Evolutionary conservation across 2,797 vertebrate species (phyloP).

Genomic region (Syndactyla subalaris): DNA sequence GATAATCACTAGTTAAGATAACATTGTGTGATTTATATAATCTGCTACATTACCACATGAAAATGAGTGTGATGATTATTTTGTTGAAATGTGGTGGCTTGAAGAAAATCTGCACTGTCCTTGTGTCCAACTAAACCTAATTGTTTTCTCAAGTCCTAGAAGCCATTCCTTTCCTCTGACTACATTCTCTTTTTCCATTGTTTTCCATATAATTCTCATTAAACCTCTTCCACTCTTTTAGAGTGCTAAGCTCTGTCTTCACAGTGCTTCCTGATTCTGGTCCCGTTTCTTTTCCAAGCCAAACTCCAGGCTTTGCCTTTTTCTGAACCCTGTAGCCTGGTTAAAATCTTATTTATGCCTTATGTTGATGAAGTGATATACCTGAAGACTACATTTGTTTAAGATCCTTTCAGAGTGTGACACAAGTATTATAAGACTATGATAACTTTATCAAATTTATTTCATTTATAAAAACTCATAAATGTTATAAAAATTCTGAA

Average conservation of each 20-base stretch:
- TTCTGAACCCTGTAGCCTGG: neutral
- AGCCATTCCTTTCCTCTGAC: neutral
- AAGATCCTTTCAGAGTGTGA: neutral
- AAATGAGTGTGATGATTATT: neutral
- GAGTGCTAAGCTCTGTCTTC: neutral
- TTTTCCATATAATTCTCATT: neutral
- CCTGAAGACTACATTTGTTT: neutral
- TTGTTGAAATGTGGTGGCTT: neutral
- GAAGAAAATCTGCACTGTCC: neutral
- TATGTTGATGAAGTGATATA: neutral
- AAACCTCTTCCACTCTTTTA: neutral
- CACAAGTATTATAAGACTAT: neutral
- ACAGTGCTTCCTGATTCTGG: neutral
- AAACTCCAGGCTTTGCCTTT: neutral
- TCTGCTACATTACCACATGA: neutral
- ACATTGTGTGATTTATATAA: neutral
- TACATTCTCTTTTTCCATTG: neutral
- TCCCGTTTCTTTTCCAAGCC: neutral
- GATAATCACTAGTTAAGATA: neutral
- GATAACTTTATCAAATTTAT: neutral
- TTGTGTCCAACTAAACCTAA: neutral
- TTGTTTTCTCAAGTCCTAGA: neutral
- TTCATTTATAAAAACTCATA: neutral
- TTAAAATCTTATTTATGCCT: neutral
- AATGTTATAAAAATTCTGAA: neutral